phyloP scores from a whole-genome alignment of 1,140 invertebrate genomes.

The Phymastichus coffea region DNA sequence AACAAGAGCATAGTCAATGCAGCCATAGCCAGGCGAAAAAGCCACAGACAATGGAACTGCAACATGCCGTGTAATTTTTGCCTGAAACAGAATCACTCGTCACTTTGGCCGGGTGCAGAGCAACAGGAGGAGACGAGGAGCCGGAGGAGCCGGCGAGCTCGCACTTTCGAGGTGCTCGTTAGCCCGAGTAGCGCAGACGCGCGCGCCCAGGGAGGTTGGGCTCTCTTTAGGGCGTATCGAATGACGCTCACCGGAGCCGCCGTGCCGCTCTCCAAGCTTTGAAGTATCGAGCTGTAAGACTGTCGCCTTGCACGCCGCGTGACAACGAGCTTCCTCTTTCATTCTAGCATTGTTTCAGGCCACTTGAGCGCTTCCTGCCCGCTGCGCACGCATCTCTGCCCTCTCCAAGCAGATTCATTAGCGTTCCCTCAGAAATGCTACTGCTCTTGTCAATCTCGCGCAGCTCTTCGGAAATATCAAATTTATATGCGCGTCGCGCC shows the following conservation, averaged over 20 bases:
- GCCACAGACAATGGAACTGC: no score
- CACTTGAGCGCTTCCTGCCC: no score
- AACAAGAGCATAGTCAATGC: no score
- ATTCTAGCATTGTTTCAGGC: no score
- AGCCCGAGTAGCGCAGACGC: not conserved
- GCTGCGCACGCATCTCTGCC: no score
- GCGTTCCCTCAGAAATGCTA: no score
- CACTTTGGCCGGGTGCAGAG: constrained; percentile 15
- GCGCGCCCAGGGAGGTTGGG: not conserved
- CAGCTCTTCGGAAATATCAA: no score
- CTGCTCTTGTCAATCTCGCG: no score
- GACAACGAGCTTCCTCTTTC: no score
- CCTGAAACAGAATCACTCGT: constrained; percentile 21
- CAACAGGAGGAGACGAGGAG: constrained; percentile 4
- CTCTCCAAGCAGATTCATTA: no score
- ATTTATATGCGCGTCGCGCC: no score
- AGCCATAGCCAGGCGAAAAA: not conserved
- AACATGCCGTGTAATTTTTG: constrained; percentile 14
- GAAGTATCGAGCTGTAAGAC: not conserved
- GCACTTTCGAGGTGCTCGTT: constrained; percentile 14
- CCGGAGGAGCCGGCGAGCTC: no score
- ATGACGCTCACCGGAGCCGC: not conserved
- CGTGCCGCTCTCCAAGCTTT: not conserved
- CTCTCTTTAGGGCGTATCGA: not conserved
- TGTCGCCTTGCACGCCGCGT: not conserved